Evolutionary conservation across 2,888 invertebrate species (phyloP), one percentile per base, ranked within the genome.

Genomic region (Eudemis profundana): DNA sequence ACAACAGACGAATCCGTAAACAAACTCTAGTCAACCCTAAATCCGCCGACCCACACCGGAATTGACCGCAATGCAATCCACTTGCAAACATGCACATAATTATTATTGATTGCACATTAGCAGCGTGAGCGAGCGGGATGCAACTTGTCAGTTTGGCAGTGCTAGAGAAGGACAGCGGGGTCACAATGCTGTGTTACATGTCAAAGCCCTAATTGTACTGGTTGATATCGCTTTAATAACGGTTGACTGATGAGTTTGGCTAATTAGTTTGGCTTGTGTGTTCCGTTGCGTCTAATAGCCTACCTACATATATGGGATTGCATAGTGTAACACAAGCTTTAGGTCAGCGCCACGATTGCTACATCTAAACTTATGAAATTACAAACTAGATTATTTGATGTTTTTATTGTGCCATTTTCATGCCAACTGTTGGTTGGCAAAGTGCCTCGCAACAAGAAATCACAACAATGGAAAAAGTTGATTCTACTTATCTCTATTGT

Each of bases 91-190:
- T 78, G 78, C 83, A 85, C 82, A 88, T 89, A 88, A 90, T 89
- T 87, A 89, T 89, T 90, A 91, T 91, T 90, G 91, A 91, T 91
- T 90, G 89, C 86, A 82, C 85, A 89, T 90, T 89, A 90, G 82
- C 76, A 74, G 71, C 68, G 61, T 47, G 74, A 63, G 77, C 40
- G 71, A 78, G 70, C 12, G 81, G 69, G 81, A 79, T 54, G 66
- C 68, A 46, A 54, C 56, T 66, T 51, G 49, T 38, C 21, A 68
- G 56, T 33, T 21, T 46, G 69, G 62, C 63, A 15, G 72, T 69
- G 72, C 1, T 72, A 72, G 80, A 79, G 61, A 56, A 70, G 66
- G 71, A 70, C 51, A 44, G 68, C 38, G 44, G 68, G 56, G 56
- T 53, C 56, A 82, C 79, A 78, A 74, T 72, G 74, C 70, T 78